These are phyloP conservation scores for Neofelis nebulosa DNA, from an alignment of 2,113 vertebrate genomes.

Conservation along the genomic window DNA sequence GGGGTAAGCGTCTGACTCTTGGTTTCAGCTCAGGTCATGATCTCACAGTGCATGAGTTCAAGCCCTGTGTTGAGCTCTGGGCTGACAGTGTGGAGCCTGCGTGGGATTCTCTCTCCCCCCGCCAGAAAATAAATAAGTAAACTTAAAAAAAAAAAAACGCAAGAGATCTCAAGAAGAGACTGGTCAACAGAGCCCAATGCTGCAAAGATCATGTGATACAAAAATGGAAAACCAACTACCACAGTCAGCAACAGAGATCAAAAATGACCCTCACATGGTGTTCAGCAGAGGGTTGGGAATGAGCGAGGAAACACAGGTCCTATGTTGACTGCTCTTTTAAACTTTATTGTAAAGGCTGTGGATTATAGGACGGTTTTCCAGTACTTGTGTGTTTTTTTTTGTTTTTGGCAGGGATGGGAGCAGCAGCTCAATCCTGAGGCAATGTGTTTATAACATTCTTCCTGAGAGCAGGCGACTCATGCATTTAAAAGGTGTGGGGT, in stretches of 20 bases:
- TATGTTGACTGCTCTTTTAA: too few relatives aligned
- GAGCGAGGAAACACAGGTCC: neutral
- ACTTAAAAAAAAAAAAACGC: too few relatives aligned
- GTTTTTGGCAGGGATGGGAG: too few relatives aligned
- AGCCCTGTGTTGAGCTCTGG: too few relatives aligned
- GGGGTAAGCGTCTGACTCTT: too few relatives aligned
- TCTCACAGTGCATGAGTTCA: too few relatives aligned
- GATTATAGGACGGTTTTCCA: neutral
- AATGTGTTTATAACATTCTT: neutral
- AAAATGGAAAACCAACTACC: neutral
- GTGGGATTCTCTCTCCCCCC: too few relatives aligned
- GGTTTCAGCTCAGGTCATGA: too few relatives aligned
- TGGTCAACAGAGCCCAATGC: too few relatives aligned
- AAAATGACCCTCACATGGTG: neutral
- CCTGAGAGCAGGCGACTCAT: neutral
- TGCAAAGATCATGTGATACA: accelerated
- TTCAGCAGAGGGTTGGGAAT: accelerated
- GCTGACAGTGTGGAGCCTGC: too few relatives aligned
- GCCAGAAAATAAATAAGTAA: too few relatives aligned
- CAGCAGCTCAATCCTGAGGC: neutral
- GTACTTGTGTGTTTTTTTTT: neutral
- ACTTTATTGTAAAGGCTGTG: neutral
- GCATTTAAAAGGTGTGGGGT: neutral
- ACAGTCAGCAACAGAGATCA: neutral
- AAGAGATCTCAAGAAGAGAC: neutral